Conservation (phyloP, 2,113 vertebrate species). For the Xenopus borealis region DNA sequence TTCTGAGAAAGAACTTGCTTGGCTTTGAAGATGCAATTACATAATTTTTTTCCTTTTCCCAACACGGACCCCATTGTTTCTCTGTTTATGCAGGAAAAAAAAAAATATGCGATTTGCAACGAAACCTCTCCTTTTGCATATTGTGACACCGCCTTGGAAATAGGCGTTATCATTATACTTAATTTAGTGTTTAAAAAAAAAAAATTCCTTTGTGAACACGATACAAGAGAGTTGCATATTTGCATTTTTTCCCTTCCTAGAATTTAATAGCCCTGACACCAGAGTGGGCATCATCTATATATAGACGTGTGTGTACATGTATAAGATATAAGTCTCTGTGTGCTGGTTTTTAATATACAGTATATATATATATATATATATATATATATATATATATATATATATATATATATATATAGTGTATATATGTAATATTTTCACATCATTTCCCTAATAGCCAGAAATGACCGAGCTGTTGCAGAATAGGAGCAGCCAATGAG, state of each 20-base stretch:
- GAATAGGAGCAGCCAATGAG: conserved; percentile 31
- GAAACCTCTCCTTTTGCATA: neutral
- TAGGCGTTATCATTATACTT: neutral
- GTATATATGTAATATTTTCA: conserved; percentile 3
- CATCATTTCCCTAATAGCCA: conserved; percentile 41
- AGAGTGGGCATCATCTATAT: no score
- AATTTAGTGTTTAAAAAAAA: neutral
- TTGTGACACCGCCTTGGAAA: neutral
- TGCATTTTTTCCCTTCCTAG: neutral
- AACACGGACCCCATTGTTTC: neutral
- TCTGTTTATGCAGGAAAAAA: no score
- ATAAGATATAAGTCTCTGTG: no score
- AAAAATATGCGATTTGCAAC: no score
- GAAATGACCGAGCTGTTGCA: conserved; percentile 35
- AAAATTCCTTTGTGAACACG: neutral
- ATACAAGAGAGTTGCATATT: neutral
- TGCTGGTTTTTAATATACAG: no score
- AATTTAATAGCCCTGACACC: no score
- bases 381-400: no score
- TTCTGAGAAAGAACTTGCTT: neutral
- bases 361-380: no score
- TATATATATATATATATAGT: no score
- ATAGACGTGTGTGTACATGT: no score
- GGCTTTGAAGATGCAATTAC: conserved; percentile 20
- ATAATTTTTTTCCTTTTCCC: neutral